Base-by-base conservation (phyloP, 2,113 vertebrate genomes). In the Phylloscopus trochilus region DNA sequence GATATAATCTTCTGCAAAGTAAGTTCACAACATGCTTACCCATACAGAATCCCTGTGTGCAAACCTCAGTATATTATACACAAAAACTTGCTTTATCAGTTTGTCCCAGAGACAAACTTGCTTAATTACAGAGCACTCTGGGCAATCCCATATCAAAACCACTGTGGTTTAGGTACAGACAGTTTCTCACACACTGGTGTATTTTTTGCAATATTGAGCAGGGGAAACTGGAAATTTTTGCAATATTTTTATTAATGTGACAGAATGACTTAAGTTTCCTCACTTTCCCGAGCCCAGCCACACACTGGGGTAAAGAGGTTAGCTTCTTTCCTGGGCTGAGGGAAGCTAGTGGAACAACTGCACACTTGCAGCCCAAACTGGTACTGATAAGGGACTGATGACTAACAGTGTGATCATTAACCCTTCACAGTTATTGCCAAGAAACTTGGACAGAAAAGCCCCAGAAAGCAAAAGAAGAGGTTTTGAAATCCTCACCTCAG, bases 181-280 rank as follows among this genome's bases (percentile, higher is more conserved):
- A 75, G 73, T 75, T 93, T 94, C 88, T 93, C 90, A 84, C 30
- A 81, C 52, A 19, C 33, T 89, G 78, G 11, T 66, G 67, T 67
- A 44, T 60, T 81, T 72, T 30, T 46, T 74, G 80, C 74, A 89
- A 70, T 79, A 64, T 39, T 0, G 1, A 88, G 83, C 68, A 81
- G 47, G 18, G 46, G 72, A 83, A 35, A 55, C 33, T 62, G 92
- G 95, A 94, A 96, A 94, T 74, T 94, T 93, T 49, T 83, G 49
- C 70, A 88, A 21, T 28, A 13, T 67, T 87, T 95, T 87, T 72
- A 83, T 92, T 94, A 94, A 72, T 27, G 59, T 31, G 46, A 41
- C 1, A 37, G 12, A 37, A 72, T 79, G 92, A 92, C 56, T 96
- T 86, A 91, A 55, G 33, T 59, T 92, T 84, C 77, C 69, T 89